Percentiles rank a stretch among this genome's conserved stretches.
Evolutionary conservation across 2,113 vertebrate genomes (phyloP).

Genomic region (Platysternon megacephalum): DNA sequence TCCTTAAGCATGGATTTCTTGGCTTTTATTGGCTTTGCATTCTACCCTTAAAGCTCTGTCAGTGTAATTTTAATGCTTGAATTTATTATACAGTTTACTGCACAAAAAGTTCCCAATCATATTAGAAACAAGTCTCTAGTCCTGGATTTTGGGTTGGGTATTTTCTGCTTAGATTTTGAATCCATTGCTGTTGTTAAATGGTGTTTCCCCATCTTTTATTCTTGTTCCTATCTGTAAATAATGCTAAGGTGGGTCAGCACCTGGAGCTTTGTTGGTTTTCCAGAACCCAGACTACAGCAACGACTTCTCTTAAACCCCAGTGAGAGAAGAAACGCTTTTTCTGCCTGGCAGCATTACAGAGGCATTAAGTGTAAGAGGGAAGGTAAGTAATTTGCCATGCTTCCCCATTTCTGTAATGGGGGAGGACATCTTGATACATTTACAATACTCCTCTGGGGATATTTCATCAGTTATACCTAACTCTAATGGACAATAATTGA

Average conservation of each 20-base stretch:
- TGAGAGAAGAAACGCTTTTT: conserved; percentile 79
- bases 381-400: conserved; percentile 85
- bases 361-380: conserved; percentile 85
- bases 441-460: conserved; percentile 84
- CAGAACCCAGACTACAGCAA: conserved; percentile 60
- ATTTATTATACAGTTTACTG: conserved; percentile 65
- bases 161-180: conserved; percentile 48
- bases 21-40: conserved; percentile 37
- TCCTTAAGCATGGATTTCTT: conserved; percentile 34
- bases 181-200: conserved; percentile 8
- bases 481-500: conserved; percentile 91
- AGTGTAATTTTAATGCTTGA: conserved; percentile 52
- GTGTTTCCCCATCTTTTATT: background rate
- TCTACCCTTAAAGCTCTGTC: conserved; percentile 41
- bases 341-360: conserved; percentile 81
- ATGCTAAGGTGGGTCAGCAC: conserved; percentile 10
- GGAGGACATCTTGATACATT: conserved; percentile 86
- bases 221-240: conserved; percentile 15
- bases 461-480: conserved; percentile 88
- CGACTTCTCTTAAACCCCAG: conserved; percentile 71
- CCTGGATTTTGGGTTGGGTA: conserved; percentile 49
- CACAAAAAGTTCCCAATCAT: conserved; percentile 53
- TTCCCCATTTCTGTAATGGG: conserved; percentile 85
- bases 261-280: conserved; percentile 18
- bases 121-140: conserved; percentile 43